Percentiles rank a stretch among this genome's conserved stretches.
These are phyloP conservation scores for Koerneria pararmatus DNA, from an alignment of 2,888 invertebrate species.

Conservation along the genomic window DNA sequence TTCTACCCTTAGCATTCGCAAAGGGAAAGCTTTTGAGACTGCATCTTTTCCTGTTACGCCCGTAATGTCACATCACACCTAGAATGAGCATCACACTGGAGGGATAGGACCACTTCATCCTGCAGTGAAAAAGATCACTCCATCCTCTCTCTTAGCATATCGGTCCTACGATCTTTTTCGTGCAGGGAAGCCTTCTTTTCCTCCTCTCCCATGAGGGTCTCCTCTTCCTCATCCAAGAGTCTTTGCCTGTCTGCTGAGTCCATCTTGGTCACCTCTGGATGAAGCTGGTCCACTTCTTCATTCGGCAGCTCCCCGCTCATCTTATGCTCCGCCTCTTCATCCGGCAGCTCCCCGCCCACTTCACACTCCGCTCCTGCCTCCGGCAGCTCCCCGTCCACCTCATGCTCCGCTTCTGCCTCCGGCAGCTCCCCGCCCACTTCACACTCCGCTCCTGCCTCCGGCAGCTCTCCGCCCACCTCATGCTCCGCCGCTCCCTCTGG, in stretches of 20 bases:
- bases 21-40: too few species aligned
- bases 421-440: background rate
- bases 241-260: too few species aligned
- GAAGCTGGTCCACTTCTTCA: too few species aligned
- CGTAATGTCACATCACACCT: too few species aligned
- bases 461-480: background rate
- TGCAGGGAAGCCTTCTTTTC: background rate
- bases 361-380: background rate
- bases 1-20: too few species aligned
- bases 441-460: background rate
- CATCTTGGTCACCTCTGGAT: too few species aligned
- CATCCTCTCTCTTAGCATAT: background rate
- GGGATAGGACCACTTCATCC: slow-evolving; percentile 15
- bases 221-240: too few species aligned
- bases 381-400: background rate
- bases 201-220: slow-evolving; percentile 7
- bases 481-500: background rate
- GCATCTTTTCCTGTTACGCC: too few species aligned
- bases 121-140: slow-evolving; percentile 17
- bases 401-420: background rate
- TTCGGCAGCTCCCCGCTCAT: too few species aligned
- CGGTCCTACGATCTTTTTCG: background rate
- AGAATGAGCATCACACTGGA: background rate
- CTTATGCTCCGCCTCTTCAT: background rate
- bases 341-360: background rate